Evolutionary conservation across 2,113 vertebrate species (phyloP).

Genomic region (Oenanthe melanoleuca): DNA sequence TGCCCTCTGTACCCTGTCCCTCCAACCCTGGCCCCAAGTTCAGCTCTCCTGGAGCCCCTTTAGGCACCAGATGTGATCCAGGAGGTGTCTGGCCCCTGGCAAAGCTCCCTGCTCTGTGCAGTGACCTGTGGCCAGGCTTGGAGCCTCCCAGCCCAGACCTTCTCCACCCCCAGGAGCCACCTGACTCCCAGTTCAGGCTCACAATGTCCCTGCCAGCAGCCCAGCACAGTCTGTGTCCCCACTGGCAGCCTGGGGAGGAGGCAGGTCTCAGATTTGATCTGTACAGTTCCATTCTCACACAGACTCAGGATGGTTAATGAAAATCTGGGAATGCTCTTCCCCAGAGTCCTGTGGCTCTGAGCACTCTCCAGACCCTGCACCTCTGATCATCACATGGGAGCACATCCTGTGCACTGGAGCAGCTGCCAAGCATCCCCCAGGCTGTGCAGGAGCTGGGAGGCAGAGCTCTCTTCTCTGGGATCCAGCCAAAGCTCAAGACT

Average conservation of each 20-base stretch:
- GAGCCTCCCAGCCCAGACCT: background rate
- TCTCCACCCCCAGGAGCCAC: background rate
- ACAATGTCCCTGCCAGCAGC: background rate
- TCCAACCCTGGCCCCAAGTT: rapidly evolving
- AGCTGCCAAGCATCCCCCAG: background rate
- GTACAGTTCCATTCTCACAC: rapidly evolving
- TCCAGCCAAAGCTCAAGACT: background rate
- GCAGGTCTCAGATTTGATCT: rapidly evolving
- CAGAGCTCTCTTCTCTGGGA: background rate
- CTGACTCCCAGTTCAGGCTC: background rate
- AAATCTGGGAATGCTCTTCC: background rate
- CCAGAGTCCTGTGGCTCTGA: background rate
- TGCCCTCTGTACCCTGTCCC: background rate
- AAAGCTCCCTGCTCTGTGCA: background rate
- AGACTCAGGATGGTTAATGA: background rate
- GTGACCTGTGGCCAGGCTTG: background rate
- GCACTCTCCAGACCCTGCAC: background rate
- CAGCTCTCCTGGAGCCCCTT: background rate
- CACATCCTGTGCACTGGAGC: background rate
- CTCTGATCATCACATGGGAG: background rate
- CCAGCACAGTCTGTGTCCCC: background rate
- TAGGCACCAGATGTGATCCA: background rate
- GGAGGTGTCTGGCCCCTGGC: background rate
- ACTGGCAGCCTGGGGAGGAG: background rate
- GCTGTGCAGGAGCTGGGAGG: background rate